phyloP scores from a whole-genome alignment of 2,797 vertebrate genomes.

The Spheniscus humboldti region DNA sequence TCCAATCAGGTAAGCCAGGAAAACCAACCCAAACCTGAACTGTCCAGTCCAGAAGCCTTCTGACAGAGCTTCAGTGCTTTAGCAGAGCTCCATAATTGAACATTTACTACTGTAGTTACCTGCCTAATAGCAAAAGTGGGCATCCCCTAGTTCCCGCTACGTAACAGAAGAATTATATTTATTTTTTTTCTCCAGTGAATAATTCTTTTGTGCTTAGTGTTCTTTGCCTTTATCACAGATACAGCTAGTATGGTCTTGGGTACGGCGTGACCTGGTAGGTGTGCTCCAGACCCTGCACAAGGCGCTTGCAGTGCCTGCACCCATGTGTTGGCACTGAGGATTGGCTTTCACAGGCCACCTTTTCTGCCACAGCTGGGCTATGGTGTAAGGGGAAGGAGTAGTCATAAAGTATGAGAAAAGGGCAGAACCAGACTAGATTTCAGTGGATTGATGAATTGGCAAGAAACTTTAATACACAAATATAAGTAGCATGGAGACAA shows the following conservation, averaged over 20 bases:
- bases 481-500: background rate
- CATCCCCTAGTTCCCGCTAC: background rate
- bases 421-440: background rate
- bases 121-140: background rate
- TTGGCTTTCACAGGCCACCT: background rate
- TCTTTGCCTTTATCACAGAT: background rate
- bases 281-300: background rate
- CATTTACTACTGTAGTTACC: accelerated
- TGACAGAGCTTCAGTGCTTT: background rate
- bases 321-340: accelerated
- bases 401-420: background rate
- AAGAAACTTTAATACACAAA: background rate
- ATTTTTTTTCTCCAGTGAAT: background rate
- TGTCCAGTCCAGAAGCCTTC: background rate
- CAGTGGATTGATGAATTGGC: background rate
- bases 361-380: background rate
- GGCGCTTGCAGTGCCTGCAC: too few relatives aligned
- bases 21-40: background rate
- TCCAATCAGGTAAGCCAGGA: background rate
- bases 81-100: background rate
- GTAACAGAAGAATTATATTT: background rate
- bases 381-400: background rate
- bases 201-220: background rate
- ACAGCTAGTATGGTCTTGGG: background rate
- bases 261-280: background rate